Conservation (phyloP, 2,888 invertebrate genomes). For the Cistogaster globosa region DNA sequence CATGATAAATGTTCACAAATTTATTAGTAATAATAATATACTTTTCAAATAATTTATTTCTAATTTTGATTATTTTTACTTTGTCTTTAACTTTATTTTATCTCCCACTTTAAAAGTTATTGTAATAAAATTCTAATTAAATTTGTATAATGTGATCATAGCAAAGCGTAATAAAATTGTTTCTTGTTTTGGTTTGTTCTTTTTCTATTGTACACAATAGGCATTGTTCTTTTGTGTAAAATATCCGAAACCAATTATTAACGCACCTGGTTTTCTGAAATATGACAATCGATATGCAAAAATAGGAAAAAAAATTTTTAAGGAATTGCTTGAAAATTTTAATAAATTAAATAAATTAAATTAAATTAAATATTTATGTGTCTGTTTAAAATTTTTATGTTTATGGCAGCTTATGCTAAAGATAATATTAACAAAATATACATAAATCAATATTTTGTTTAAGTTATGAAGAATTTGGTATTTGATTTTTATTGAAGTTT, state of each 20-base stretch:
- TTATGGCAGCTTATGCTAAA: too few relatives aligned
- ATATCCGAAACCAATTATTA: constrained; percentile 39
- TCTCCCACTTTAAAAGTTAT: not conserved
- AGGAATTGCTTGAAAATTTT: constrained; percentile 5
- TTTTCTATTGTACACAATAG: constrained; percentile 29
- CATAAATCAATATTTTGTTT: too few relatives aligned
- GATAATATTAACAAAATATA: too few relatives aligned
- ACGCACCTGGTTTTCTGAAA: constrained; percentile 65
- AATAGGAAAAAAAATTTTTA: constrained; percentile 41
- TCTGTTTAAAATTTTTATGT: too few relatives aligned
- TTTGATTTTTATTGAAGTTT: too few relatives aligned
- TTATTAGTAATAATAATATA: too few relatives aligned
- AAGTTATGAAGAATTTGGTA: too few relatives aligned
- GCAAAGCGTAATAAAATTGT: not conserved
- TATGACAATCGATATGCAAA: constrained; percentile 32
- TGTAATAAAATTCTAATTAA: constrained; percentile 47
- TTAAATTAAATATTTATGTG: too few relatives aligned
- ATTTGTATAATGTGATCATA: constrained; percentile 34
- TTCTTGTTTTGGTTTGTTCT: constrained; percentile 4
- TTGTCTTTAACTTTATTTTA: not conserved
- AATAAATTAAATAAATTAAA: not conserved
- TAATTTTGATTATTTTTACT: too few relatives aligned
- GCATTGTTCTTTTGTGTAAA: constrained; percentile 44
- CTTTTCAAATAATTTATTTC: too few relatives aligned
- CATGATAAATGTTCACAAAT: too few relatives aligned